A percentile compares a stretch with the other conserved stretches of the same genome.
Evolutionary conservation across 2,113 vertebrate species (phyloP).

Genomic region (Cynoglossus semilaevis): DNA sequence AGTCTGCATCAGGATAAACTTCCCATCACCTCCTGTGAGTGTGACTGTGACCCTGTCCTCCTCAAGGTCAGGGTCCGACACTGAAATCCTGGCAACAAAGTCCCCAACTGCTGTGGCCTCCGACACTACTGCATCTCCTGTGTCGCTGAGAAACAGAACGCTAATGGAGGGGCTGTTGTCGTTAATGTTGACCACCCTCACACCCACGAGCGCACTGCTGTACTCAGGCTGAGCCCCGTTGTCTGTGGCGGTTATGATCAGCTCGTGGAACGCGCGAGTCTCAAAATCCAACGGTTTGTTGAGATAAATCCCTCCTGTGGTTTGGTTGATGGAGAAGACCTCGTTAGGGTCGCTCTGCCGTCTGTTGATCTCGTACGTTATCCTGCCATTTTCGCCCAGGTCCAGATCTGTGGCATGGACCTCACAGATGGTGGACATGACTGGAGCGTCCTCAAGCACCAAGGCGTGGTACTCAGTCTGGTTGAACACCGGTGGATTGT

Average conservation of each 20-base stretch:
- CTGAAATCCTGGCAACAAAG: constrained; percentile 85
- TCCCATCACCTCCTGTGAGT: constrained; percentile 74
- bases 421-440: constrained; percentile 76
- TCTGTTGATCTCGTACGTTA: constrained; percentile 80
- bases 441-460: constrained; percentile 78
- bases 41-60: constrained; percentile 55
- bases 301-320: constrained; percentile 79
- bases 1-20: constrained; percentile 73
- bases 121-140: constrained; percentile 77
- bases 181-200: constrained; percentile 86
- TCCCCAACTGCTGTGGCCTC: constrained; percentile 81
- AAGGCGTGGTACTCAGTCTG: constrained; percentile 78
- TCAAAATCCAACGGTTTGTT: constrained; percentile 84
- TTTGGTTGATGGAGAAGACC: constrained; percentile 79
- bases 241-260: constrained; percentile 84
- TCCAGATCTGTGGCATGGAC: constrained; percentile 85
- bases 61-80: constrained; percentile 83
- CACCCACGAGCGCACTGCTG: constrained; percentile 79
- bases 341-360: constrained; percentile 73
- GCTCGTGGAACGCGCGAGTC: constrained; percentile 76
- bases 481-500: constrained; percentile 86
- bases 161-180: constrained; percentile 85
- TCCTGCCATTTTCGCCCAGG: constrained; percentile 78
- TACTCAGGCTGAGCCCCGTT: constrained; percentile 82
- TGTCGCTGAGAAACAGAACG: constrained; percentile 84